Evolutionary conservation across 2,113 vertebrate genomes (phyloP).

Genomic region (Furnarius figulus): DNA sequence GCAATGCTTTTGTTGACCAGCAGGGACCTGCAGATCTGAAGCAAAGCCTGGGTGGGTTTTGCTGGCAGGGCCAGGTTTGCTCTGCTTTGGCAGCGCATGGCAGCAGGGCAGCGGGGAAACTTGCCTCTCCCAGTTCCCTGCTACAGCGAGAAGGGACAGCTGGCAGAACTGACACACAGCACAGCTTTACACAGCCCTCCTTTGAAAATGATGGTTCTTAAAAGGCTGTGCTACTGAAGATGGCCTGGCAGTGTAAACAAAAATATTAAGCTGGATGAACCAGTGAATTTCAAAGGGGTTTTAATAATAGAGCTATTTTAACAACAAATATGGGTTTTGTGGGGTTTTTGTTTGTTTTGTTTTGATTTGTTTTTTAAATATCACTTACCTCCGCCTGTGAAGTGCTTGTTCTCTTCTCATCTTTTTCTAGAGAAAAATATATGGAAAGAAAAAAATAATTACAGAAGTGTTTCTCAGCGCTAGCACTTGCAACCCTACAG

Average conservation of each 20-base stretch:
- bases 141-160: neutral
- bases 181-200: neutral
- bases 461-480: neutral
- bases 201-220: neutral
- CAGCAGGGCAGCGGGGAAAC: neutral
- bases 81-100: neutral
- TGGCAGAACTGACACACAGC: neutral
- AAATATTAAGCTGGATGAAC: neutral
- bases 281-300: neutral
- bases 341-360: no score
- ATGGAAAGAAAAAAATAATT: slow-evolving; percentile 5
- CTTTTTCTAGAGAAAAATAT: slow-evolving; percentile 77
- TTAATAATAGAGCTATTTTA: neutral
- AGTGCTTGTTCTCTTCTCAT: slow-evolving; percentile 80
- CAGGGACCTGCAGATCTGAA: neutral
- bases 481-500: neutral
- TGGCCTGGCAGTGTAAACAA: neutral
- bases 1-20: neutral
- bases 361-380: neutral
- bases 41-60: neutral
- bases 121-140: neutral
- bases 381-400: slow-evolving; percentile 82
- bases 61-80: neutral
- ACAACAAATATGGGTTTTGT: neutral
- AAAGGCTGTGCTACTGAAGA: neutral